These are phyloP conservation scores for Turritopsis dohrnii DNA, from an alignment of 30 jellyfish, hydroid and myxozoan genomes.

Conservation along the genomic window DNA sequence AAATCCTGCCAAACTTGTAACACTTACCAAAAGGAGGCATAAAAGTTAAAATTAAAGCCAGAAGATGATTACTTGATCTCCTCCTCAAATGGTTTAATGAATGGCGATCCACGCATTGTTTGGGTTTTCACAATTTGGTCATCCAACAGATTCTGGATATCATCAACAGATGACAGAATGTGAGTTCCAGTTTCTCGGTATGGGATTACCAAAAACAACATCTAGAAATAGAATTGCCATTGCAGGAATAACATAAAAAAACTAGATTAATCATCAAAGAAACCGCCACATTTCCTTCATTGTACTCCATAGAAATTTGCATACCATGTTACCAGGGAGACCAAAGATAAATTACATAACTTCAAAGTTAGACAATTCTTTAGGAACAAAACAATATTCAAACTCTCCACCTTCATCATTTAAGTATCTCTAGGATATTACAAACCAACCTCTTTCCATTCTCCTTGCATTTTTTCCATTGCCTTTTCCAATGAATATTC, in stretches of 20 bases:
- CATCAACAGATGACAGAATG: slow-evolving; percentile 87
- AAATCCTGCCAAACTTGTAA: too few relatives aligned
- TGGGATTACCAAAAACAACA: slow-evolving; percentile 78
- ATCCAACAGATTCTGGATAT: slow-evolving; percentile 85
- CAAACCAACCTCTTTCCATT: slow-evolving; percentile 87
- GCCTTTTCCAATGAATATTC: slow-evolving; percentile 95
- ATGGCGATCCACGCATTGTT: slow-evolving; percentile 98
- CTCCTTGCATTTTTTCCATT: slow-evolving; percentile 81
- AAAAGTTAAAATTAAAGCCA: neutral
- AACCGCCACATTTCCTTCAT: too few relatives aligned
- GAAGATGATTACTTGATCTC: slow-evolving; percentile 60
- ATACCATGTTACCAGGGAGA: neutral
- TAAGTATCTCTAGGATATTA: too few relatives aligned
- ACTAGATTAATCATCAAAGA: neutral
- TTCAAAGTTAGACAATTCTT: neutral
- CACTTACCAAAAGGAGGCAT: too few relatives aligned
- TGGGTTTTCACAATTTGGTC: slow-evolving; percentile 98
- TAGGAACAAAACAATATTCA: neutral
- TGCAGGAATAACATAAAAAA: neutral
- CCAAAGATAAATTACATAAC: neutral
- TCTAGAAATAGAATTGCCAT: slow-evolving; percentile 20
- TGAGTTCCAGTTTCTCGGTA: slow-evolving; percentile 98
- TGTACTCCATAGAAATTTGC: neutral
- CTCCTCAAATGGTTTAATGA: slow-evolving; percentile 90
- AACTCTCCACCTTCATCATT: neutral